A percentile compares a stretch with the other conserved stretches of the same genome.
Evolutionary conservation across 1,140 invertebrate species (phyloP).

Genomic region (Macrosteles quadrilineatus): DNA sequence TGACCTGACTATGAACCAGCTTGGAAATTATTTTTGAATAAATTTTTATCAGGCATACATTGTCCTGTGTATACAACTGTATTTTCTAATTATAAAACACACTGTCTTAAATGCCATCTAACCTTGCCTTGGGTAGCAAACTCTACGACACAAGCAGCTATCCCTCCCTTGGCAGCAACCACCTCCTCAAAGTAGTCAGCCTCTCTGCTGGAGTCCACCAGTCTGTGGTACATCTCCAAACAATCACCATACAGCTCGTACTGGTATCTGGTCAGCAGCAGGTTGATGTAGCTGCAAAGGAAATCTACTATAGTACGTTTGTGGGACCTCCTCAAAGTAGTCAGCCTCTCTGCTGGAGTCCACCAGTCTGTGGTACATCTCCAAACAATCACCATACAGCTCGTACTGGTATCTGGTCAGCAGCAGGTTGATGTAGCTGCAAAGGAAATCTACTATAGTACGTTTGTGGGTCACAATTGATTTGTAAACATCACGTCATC

Average conservation of each 20-base stretch:
- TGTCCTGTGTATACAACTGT: too few relatives aligned
- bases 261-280: conserved; percentile 13
- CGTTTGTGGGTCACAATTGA: too few relatives aligned
- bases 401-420: conserved; percentile 18
- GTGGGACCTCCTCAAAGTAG: too few relatives aligned
- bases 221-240: neutral
- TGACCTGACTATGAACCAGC: too few relatives aligned
- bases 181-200: conserved; percentile 13
- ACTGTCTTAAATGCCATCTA: too few relatives aligned
- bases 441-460: too few relatives aligned
- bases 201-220: neutral
- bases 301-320: too few relatives aligned
- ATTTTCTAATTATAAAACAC: too few relatives aligned
- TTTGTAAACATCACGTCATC: too few relatives aligned
- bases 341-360: neutral
- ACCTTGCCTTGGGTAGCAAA: conserved; percentile 24
- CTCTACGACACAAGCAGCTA: neutral
- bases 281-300: conserved; percentile 30
- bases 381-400: conserved; percentile 15
- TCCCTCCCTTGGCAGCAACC: conserved; percentile 15
- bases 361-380: conserved; percentile 11
- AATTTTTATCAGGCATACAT: too few relatives aligned
- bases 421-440: conserved; percentile 31
- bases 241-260: conserved; percentile 25
- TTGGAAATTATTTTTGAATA: too few relatives aligned